Evolutionary conservation across 2,888 invertebrate genomes (phyloP).

Genomic region (Fissipunctia ypsillon): DNA sequence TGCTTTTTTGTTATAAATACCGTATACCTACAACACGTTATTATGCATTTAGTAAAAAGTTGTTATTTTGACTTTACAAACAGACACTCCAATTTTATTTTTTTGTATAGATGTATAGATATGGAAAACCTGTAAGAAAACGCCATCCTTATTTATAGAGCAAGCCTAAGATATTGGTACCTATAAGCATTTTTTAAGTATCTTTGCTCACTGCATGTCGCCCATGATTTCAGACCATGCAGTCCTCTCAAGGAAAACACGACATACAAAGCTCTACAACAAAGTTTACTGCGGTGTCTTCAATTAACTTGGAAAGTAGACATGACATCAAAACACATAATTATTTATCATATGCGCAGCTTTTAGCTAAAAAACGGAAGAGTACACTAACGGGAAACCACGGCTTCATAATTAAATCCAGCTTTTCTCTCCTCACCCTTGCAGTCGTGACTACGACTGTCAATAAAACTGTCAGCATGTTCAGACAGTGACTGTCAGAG

Average conservation of each 20-base stretch:
- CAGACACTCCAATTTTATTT: too few species aligned
- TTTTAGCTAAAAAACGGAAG: background rate
- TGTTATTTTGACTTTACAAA: too few species aligned
- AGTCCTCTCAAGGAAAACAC: background rate
- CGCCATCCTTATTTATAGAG: background rate
- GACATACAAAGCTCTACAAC: background rate
- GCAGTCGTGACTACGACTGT: background rate
- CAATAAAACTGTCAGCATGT: conserved; percentile 6
- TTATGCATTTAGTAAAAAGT: too few species aligned
- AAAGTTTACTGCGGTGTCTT: background rate
- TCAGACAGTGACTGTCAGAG: background rate
- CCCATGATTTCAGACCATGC: background rate
- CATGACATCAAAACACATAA: background rate
- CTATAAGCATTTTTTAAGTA: background rate
- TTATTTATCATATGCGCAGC: too few species aligned
- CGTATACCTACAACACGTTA: too few species aligned
- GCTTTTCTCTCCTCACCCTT: background rate
- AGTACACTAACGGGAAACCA: background rate
- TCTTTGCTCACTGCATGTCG: background rate
- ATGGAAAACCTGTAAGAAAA: background rate
- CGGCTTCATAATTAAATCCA: too few species aligned
- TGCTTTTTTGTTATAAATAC: too few species aligned
- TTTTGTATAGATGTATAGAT: too few species aligned
- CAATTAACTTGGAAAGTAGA: background rate
- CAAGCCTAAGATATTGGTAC: background rate